Percentiles rank a stretch among this genome's conserved stretches.
phyloP scores from a whole-genome alignment of 2,888 invertebrate species.

The Drosophila melanosoma region DNA sequence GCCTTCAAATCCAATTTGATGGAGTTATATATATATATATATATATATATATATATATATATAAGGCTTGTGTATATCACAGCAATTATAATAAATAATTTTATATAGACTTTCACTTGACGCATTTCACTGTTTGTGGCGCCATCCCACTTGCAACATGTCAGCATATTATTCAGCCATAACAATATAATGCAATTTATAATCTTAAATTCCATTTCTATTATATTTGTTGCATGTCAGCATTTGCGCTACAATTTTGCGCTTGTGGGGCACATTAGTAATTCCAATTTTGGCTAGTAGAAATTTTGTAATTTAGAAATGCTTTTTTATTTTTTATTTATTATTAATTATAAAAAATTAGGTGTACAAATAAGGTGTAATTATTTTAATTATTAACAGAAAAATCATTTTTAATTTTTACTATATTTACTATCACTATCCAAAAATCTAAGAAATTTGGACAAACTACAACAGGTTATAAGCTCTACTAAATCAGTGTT shows the following conservation, averaged over 20 bases:
- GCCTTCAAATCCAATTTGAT: background rate
- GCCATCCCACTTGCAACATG: background rate
- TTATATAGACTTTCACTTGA: conserved; percentile 47
- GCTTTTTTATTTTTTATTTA: background rate
- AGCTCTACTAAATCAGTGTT: background rate
- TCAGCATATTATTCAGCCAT: conserved; percentile 45
- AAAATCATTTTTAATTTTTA: too few relatives aligned
- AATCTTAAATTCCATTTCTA: conserved; percentile 61
- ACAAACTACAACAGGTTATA: background rate
- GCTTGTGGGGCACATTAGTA: conserved; percentile 18
- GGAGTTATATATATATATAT: background rate
- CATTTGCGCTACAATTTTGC: conserved; percentile 30
- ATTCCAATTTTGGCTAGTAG: background rate
- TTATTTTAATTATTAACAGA: too few relatives aligned
- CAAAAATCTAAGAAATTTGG: background rate
- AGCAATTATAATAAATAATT: conserved; percentile 38
- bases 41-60: background rate
- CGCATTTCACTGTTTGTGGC: conserved; percentile 31
- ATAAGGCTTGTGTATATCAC: conserved; percentile 5
- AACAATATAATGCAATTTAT: conserved; percentile 58
- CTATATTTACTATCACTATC: background rate
- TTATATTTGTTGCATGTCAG: conserved; percentile 52
- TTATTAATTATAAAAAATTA: background rate
- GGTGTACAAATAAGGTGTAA: too few relatives aligned
- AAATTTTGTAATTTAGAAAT: background rate